These are phyloP conservation scores for Galbula dea DNA, from an alignment of 2,113 vertebrate genomes.

Conservation along the genomic window DNA sequence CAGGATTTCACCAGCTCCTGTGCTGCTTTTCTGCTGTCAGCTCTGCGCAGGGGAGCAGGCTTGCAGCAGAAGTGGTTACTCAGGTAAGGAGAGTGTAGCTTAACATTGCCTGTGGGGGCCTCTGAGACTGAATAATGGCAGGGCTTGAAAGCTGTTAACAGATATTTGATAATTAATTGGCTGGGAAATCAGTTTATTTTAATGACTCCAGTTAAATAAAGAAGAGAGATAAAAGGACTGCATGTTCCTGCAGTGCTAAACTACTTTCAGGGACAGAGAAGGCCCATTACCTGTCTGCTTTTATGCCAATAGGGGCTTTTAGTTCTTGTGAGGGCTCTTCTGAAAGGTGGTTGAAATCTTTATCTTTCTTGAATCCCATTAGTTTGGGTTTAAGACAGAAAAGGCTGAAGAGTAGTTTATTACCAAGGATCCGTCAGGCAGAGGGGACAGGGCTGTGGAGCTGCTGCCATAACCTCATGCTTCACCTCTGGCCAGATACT, in stretches of 20 bases:
- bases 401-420: conserved; percentile 24
- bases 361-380: conserved; percentile 29
- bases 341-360: conserved; percentile 30
- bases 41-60: neutral
- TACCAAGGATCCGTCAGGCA: conserved; percentile 27
- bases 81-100: conserved; percentile 26
- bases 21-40: neutral
- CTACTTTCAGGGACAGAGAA: conserved; percentile 39
- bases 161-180: conserved; percentile 65
- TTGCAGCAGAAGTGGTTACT: neutral
- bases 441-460: neutral
- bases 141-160: conserved; percentile 58
- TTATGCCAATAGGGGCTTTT: conserved; percentile 30
- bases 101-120: conserved; percentile 1
- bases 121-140: conserved; percentile 35
- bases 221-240: conserved; percentile 41
- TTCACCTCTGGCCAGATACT: conserved; percentile 21
- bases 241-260: conserved; percentile 14
- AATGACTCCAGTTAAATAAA: conserved; percentile 63
- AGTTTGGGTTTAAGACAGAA: conserved; percentile 7
- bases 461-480: neutral
- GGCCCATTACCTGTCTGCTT: conserved; percentile 20
- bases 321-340: conserved; percentile 20
- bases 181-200: conserved; percentile 59
- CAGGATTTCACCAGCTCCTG: neutral